Evolutionary conservation across 2,888 invertebrate genomes (phyloP).

Genomic region (Quadroppia sp.): DNA sequence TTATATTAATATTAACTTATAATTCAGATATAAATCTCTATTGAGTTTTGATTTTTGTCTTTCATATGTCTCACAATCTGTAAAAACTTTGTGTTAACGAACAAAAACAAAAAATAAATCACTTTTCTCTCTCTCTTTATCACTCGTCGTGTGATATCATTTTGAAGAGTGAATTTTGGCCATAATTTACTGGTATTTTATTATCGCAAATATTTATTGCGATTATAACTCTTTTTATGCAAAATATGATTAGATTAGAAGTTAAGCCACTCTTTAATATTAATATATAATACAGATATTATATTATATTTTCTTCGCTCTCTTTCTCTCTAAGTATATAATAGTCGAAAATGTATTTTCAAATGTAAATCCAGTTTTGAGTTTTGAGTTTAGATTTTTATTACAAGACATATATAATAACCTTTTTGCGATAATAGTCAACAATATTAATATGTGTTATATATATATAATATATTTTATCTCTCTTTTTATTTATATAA

Average conservation of each 20-base stretch:
- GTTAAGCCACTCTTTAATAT: conserved; percentile 19
- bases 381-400: not conserved
- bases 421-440: not conserved
- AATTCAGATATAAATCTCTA: not conserved
- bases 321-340: not conserved
- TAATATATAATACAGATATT: too few species aligned
- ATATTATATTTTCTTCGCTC: not conserved
- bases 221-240: conserved; percentile 8
- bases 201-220: conserved; percentile 22
- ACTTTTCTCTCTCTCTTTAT: not conserved
- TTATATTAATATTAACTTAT: not conserved
- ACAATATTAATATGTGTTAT: conserved; percentile 1
- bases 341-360: not conserved
- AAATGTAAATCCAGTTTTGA: conserved; percentile 19
- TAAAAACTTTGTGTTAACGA: not conserved
- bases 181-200: not conserved
- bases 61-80: not conserved
- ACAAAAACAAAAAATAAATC: conserved; percentile 1
- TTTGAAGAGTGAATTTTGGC: not conserved
- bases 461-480: not conserved
- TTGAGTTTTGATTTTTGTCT: not conserved
- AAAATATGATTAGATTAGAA: conserved; percentile 23
- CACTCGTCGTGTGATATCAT: not conserved
- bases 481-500: not conserved
- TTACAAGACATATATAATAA: conserved; percentile 5